Evolutionary conservation across 2,113 vertebrate genomes (phyloP).

Genomic region (Siniperca chuatsi): DNA sequence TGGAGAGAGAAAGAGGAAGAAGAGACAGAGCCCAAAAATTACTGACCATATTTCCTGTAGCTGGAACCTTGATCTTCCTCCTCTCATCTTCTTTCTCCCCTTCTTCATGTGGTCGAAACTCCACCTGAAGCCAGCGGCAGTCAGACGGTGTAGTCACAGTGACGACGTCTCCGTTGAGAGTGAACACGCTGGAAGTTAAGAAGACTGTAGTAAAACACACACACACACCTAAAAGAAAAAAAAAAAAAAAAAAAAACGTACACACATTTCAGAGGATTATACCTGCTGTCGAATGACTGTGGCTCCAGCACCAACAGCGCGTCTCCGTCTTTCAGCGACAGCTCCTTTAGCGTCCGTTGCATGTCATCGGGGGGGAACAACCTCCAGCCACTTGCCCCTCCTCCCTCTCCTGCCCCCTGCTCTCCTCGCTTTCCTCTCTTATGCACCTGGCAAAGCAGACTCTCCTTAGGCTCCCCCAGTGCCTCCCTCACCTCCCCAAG

Average conservation of each 20-base stretch:
- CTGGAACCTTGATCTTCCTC: conserved; percentile 86
- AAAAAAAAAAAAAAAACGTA: background rate
- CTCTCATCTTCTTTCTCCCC: conserved; percentile 71
- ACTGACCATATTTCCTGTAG: conserved; percentile 88
- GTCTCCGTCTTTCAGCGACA: conserved; percentile 89
- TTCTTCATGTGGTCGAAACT: conserved; percentile 78
- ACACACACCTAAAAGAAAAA: background rate
- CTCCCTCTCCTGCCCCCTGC: conserved; percentile 67
- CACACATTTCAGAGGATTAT: background rate
- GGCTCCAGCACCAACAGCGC: conserved; percentile 87
- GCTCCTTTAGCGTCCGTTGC: conserved; percentile 87
- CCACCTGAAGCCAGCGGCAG: conserved; percentile 92
- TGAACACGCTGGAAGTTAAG: conserved; percentile 76
- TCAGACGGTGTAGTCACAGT: conserved; percentile 86
- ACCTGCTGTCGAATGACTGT: conserved; percentile 87
- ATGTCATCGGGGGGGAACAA: conserved; percentile 85
- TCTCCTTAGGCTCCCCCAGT: conserved; percentile 79
- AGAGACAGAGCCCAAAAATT: conserved; percentile 18
- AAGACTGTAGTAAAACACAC: background rate
- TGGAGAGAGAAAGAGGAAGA: background rate
- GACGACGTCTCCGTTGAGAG: conserved; percentile 79
- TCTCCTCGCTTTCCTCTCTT: conserved; percentile 43
- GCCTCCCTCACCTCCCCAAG: conserved; percentile 74
- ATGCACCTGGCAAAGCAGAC: conserved; percentile 83
- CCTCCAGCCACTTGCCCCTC: conserved; percentile 86